Evolutionary conservation across 2,888 invertebrate genomes (phyloP).

Genomic region (Pediacus dermestoides): DNA sequence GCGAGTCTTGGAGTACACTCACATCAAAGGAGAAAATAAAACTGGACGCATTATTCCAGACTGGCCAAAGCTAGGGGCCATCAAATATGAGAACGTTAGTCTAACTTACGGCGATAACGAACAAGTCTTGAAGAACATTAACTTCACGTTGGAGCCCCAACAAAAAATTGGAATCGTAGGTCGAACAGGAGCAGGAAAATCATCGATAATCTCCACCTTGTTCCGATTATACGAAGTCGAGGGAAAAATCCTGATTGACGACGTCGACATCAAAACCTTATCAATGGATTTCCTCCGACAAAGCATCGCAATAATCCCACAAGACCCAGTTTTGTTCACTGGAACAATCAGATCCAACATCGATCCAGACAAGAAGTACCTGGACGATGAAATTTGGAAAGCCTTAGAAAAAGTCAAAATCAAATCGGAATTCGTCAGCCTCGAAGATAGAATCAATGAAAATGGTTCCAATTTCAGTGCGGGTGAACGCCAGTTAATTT

Average conservation of each 20-base stretch:
- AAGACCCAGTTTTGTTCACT: slow-evolving; percentile 81
- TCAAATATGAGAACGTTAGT: slow-evolving; percentile 64
- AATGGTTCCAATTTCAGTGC: slow-evolving; percentile 48
- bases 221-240: slow-evolving; percentile 73
- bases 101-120: slow-evolving; percentile 71
- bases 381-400: slow-evolving; percentile 75
- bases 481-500: slow-evolving; percentile 56
- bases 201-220: slow-evolving; percentile 69
- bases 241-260: slow-evolving; percentile 80
- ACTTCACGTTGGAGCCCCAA: slow-evolving; percentile 62
- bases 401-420: slow-evolving; percentile 60
- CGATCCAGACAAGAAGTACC: slow-evolving; percentile 78
- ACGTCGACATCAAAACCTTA: slow-evolving; percentile 63
- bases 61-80: slow-evolving; percentile 69
- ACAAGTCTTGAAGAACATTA: slow-evolving; percentile 68
- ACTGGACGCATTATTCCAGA: slow-evolving; percentile 54
- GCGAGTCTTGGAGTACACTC: slow-evolving; percentile 56
- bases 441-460: slow-evolving; percentile 47
- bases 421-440: slow-evolving; percentile 51
- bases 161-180: slow-evolving; percentile 78
- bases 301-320: slow-evolving; percentile 78
- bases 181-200: slow-evolving; percentile 80
- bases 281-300: slow-evolving; percentile 72
- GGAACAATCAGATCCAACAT: slow-evolving; percentile 83
- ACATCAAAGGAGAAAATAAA: slow-evolving; percentile 47